Base-by-base conservation (phyloP, 2,888 invertebrate genomes). In the Palloptera scutellata region DNA sequence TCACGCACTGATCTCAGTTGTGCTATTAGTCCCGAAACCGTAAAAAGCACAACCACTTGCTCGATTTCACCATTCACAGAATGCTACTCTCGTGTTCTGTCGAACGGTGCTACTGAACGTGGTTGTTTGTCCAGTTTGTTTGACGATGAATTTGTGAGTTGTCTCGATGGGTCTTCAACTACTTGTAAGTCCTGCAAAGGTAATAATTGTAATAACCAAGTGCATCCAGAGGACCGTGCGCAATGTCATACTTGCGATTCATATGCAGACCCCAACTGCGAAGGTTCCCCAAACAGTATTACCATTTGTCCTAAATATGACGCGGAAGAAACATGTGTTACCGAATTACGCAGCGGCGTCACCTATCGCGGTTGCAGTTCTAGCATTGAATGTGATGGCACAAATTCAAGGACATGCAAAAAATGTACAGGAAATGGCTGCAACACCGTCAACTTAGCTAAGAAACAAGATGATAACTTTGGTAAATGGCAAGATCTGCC, bases 401-500 rank as follows among this genome's bases (percentile, higher is more conserved):
- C 68, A 6, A 71, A 78, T 62, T 64, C 77, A 2, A 75, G 69
- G 65, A 71, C 30, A 9, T 83, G 83, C 48, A 70, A 72, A 3
- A 55, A 73, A 55, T 83, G 83, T 64, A 42, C 58, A 0, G 76
- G 73, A 1, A 61, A 77, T 40, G 81, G 78, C 20, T 83, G 83
- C 65, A 83, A 83, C 42, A 72, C 71, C 3, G 61, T 76, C 2
- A 78, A 83, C 20, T 64, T 83, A 64, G 71, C 70, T 0, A 61
- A 20, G 1, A 69, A 60, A 6, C 64, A 73, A 2, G 83, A 83
- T 48, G 77, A 81, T 42, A 83, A 81, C 20, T 75, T 70, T 17
- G 84, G 84, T 63, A 81, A 78, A 71, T 83, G 83, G 83, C 83
- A 83, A 70, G 83, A 83, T 70, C 75, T 84, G 12, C 83, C 83